A percentile compares a stretch with the other conserved stretches of the same genome.
These are phyloP conservation scores for Cerastis rubricosa DNA, from an alignment of 2,888 invertebrate genomes.

Conservation along the genomic window DNA sequence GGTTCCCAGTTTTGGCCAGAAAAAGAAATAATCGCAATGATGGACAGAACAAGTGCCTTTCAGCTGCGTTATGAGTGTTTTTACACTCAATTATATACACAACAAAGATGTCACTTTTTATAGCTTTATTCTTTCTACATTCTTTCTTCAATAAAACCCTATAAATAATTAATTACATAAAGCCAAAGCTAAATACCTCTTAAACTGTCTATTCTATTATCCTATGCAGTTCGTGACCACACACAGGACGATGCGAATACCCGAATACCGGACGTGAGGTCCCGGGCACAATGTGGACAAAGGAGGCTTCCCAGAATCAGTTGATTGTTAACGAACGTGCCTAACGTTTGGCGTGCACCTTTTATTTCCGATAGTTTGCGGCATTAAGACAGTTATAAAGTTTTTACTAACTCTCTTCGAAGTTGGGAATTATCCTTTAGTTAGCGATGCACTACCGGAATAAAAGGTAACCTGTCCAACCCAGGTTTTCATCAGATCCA, in stretches of 20 bases:
- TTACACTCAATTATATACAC: background rate
- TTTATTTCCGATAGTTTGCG: conserved; percentile 51
- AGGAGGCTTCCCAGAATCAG: conserved; percentile 59
- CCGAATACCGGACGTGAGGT: conserved; percentile 59
- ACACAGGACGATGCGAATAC: conserved; percentile 56
- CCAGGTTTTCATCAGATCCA: too few species aligned
- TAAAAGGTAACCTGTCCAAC: background rate
- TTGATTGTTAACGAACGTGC: conserved; percentile 62
- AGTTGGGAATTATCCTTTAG: background rate
- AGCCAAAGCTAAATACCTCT: conserved; percentile 29
- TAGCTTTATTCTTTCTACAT: background rate
- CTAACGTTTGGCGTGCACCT: conserved; percentile 35
- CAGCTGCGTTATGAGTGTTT: too few species aligned
- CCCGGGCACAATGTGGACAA: conserved; percentile 56
- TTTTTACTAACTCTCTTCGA: background rate
- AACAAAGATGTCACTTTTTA: background rate
- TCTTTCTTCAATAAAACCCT: conserved; percentile 11
- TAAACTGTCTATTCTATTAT: conserved; percentile 29
- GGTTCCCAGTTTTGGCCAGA: too few species aligned
- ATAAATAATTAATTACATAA: conserved; percentile 46
- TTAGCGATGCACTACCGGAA: background rate
- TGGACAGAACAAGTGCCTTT: too few species aligned
- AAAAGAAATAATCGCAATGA: too few species aligned
- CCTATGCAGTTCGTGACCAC: conserved; percentile 57
- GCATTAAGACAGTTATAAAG: conserved; percentile 9